Percentiles rank a stretch among this genome's conserved stretches.
Conservation (phyloP, 2,888 invertebrate genomes). For the Apocheima hispidaria region DNA sequence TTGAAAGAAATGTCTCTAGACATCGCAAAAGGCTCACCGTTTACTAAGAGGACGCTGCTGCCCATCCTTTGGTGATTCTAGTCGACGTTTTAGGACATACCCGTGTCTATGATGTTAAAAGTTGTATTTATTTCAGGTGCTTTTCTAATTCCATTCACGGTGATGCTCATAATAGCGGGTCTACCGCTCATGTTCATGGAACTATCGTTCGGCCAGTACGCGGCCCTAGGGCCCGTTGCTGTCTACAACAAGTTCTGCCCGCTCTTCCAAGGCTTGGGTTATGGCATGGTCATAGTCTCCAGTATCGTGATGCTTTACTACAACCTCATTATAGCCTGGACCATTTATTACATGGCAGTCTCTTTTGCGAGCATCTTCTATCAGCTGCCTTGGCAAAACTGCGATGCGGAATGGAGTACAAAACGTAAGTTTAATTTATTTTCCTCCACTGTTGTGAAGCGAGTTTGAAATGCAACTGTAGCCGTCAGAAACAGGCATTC, state of each 20-base stretch:
- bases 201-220: slow-evolving; percentile 94
- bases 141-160: slow-evolving; percentile 93
- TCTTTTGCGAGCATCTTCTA: slow-evolving; percentile 88
- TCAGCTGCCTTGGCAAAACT: slow-evolving; percentile 90
- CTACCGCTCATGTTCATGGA: slow-evolving; percentile 94
- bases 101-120: too few species aligned
- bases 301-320: slow-evolving; percentile 91
- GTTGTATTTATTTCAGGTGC: slow-evolving; percentile 84
- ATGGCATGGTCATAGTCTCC: slow-evolving; percentile 92
- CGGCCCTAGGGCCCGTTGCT: slow-evolving; percentile 91
- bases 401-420: slow-evolving; percentile 90
- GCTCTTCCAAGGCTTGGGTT: slow-evolving; percentile 90
- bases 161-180: slow-evolving; percentile 93
- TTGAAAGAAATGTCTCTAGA: too few species aligned
- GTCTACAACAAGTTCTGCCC: slow-evolving; percentile 93
- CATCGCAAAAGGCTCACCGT: too few species aligned
- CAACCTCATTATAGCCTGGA: slow-evolving; percentile 92
- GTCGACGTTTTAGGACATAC: too few species aligned
- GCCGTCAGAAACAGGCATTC: neutral
- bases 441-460: too few species aligned
- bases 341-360: slow-evolving; percentile 89
- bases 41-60: too few species aligned
- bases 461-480: too few species aligned
- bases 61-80: too few species aligned
- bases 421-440: slow-evolving; percentile 74